Base-by-base conservation (phyloP, 1,140 invertebrate genomes). In the Diorhabda carinulata region DNA sequence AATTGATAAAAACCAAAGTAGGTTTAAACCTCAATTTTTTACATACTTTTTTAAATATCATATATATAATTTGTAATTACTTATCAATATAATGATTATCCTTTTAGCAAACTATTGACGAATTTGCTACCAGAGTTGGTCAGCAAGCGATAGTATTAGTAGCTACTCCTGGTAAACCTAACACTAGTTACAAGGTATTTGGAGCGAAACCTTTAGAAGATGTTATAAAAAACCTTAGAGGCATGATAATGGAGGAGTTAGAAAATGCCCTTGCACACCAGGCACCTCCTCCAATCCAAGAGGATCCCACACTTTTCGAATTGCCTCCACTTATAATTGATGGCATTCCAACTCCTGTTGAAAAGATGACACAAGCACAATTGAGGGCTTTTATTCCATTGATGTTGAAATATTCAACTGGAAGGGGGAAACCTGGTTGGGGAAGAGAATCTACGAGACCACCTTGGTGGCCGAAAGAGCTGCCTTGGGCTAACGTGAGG, bases 321-420 rank as follows among this genome's bases (percentile, higher is more conserved):
- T 84, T 98, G 79, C 97, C 97, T 64, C 95, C 95, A 10, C 84
- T 98, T 52, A 95, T 98, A 72, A 96, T 98, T 74, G 97, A 98
- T 83, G 97, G 94, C 59, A 98, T 98, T 80, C 97, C 97, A 44
- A 98, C 96, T 57, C 96, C 96, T 2, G 95, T 98, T 0, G 97
- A 98, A 83, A 98, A 98, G 87, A 98, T 98, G 97, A 98, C 97
- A 40, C 97, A 98, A 82, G 97, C 96, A 47, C 97, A 98, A 81
- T 83, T 98, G 57, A 83, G 97, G 72, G 96, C 96, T 60, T 98
- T 98, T 81, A 98, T 98, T 76, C 97, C 97, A 57, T 87, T 98
- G 68, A 98, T 98, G 97, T 84, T 98, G 70, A 98, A 98, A 83
- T 98, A 98, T 83, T 98, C 96, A 2, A 98, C 96, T 66, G 94